Percentiles rank a stretch among this genome's conserved stretches.
These are phyloP conservation scores for Tichodroma muraria DNA, from an alignment of 2,113 vertebrate species.

Conservation along the genomic window DNA sequence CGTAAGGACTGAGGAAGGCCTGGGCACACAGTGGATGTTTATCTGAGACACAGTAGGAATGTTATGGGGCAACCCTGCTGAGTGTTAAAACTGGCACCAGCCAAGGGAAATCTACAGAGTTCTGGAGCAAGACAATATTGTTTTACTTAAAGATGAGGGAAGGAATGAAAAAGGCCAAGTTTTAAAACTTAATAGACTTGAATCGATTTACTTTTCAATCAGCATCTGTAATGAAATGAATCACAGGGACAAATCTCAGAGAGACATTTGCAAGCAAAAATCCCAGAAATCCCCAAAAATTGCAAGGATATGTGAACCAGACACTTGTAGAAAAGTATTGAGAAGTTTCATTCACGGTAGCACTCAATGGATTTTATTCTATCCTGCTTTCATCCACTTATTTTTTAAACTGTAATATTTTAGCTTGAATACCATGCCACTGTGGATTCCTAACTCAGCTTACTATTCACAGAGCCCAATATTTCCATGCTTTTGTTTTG, in stretches of 20 bases:
- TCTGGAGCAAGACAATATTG: not conserved
- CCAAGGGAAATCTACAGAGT: not conserved
- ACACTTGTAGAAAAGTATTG: not conserved
- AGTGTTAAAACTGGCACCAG: not conserved
- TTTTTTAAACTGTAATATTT: not conserved
- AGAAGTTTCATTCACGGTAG: not conserved
- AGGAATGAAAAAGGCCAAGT: not conserved
- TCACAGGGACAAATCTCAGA: not conserved
- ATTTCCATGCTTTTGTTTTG: not conserved
- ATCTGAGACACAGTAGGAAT: not conserved
- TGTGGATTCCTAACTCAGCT: not conserved
- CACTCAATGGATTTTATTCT: not conserved
- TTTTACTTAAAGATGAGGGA: not conserved
- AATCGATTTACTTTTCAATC: not conserved
- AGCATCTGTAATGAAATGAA: not conserved
- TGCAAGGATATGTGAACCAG: not conserved
- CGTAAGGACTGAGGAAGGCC: not conserved
- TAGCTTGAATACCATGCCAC: not conserved
- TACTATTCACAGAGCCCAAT: not conserved
- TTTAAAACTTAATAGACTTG: not conserved
- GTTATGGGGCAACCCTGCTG: not conserved
- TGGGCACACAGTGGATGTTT: not conserved
- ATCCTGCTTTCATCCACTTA: not conserved
- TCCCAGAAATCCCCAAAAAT: not conserved
- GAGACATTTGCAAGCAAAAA: not conserved